These are phyloP conservation scores for Drosophila repleta DNA, from an alignment of 1,140 invertebrate species.

Conservation along the genomic window DNA sequence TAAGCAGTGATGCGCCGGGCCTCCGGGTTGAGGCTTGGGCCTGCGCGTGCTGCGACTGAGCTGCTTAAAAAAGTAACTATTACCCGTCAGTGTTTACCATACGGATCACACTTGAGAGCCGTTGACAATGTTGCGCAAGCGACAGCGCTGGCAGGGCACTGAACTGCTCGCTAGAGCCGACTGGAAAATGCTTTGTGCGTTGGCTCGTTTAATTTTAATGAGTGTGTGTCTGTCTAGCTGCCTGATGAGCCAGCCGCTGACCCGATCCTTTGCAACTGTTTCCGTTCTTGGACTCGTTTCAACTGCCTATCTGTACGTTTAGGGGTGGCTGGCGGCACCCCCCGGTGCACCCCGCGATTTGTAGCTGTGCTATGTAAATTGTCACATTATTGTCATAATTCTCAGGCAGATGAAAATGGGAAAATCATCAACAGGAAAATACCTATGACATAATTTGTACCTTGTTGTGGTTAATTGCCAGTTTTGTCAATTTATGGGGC, in stretches of 20 bases:
- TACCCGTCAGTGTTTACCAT: slow-evolving; percentile 65
- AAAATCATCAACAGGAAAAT: slow-evolving; percentile 71
- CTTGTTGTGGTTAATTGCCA: slow-evolving; percentile 78
- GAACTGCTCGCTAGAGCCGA: not conserved
- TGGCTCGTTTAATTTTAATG: slow-evolving; percentile 80
- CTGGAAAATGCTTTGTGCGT: slow-evolving; percentile 50
- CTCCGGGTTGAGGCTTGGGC: slow-evolving; percentile 2
- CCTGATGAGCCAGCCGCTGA: slow-evolving; percentile 48
- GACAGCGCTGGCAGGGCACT: slow-evolving; percentile 2
- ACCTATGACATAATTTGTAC: slow-evolving; percentile 74
- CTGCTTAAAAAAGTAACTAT: slow-evolving; percentile 70
- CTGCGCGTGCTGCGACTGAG: slow-evolving; percentile 64
- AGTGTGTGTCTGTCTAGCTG: slow-evolving; percentile 26
- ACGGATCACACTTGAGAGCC: slow-evolving; percentile 72
- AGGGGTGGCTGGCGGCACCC: slow-evolving; percentile 53
- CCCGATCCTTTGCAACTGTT: slow-evolving; percentile 65
- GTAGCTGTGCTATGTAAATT: slow-evolving; percentile 69
- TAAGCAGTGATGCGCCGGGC: slow-evolving; percentile 32
- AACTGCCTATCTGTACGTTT: slow-evolving; percentile 17
- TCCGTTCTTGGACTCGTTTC: slow-evolving; percentile 59
- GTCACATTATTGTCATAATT: slow-evolving; percentile 82
- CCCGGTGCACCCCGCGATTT: slow-evolving; percentile 62
- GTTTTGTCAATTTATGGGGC: slow-evolving; percentile 35
- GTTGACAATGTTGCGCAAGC: slow-evolving; percentile 61
- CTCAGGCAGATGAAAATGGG: slow-evolving; percentile 57